Percentiles rank a stretch among this genome's conserved stretches.
phyloP scores from a whole-genome alignment of 2,113 vertebrate genomes.

The Amblyopsis rosae region DNA sequence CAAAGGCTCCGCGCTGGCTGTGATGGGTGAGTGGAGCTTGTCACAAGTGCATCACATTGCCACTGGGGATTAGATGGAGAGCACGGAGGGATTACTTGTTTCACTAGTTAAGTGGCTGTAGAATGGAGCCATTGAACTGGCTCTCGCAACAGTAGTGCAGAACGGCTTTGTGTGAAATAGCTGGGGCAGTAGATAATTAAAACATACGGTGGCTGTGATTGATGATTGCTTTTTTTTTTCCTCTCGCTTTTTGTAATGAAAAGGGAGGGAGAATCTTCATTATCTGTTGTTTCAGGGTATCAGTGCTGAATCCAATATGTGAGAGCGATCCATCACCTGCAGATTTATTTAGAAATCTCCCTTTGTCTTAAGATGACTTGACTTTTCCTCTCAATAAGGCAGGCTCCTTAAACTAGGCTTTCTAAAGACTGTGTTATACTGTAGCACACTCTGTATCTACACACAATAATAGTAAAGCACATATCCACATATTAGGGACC shows the following conservation, averaged over 20 bases:
- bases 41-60: conserved; percentile 46
- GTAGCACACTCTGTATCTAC: too few species aligned
- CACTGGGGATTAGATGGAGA: conserved; percentile 52
- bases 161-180: conserved; percentile 43
- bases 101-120: conserved; percentile 56
- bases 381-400: not conserved
- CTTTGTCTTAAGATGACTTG: not conserved
- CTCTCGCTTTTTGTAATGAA: conserved; percentile 51
- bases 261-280: conserved; percentile 57
- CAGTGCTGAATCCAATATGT: conserved; percentile 44
- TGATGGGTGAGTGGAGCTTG: conserved; percentile 90
- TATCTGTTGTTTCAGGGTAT: conserved; percentile 56
- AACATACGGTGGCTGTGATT: conserved; percentile 56
- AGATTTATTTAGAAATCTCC: conserved; percentile 35
- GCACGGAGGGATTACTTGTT: conserved; percentile 63
- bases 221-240: conserved; percentile 61
- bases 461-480: not conserved
- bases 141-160: conserved; percentile 24
- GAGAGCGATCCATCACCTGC: conserved; percentile 50
- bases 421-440: not conserved
- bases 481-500: not conserved
- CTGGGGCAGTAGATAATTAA: conserved; percentile 63
- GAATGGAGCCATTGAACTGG: conserved; percentile 36
- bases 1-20: conserved; percentile 92
- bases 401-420: not conserved